These are phyloP conservation scores for Pseudomyrmex flavicornis DNA, from an alignment of 1,140 invertebrate genomes.

Conservation along the genomic window DNA sequence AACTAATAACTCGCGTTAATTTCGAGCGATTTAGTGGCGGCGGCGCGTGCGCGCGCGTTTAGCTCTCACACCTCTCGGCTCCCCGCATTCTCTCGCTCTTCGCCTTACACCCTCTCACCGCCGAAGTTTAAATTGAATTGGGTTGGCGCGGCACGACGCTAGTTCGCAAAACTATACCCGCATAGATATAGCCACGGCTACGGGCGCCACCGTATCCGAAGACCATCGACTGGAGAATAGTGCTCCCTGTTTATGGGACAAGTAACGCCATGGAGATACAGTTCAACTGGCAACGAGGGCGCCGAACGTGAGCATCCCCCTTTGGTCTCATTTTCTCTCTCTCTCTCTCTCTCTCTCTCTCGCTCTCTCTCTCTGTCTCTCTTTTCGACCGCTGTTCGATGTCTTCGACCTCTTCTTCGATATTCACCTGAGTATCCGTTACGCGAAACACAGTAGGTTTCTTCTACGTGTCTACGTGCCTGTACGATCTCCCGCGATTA, in stretches of 20 bases:
- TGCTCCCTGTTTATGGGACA: constrained; percentile 81
- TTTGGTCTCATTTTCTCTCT: not conserved
- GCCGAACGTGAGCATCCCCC: constrained; percentile 65
- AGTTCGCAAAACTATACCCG: constrained; percentile 82
- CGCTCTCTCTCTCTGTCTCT: constrained; percentile 11
- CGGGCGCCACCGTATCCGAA: constrained; percentile 81
- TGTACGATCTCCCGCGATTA: not conserved
- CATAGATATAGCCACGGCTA: constrained; percentile 72
- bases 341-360: constrained; percentile 21
- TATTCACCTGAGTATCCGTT: constrained; percentile 55
- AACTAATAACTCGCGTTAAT: constrained; percentile 86
- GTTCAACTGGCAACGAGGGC: constrained; percentile 79
- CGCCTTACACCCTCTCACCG: constrained; percentile 58
- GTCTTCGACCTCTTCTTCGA: constrained; percentile 62
- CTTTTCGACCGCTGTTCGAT: constrained; percentile 56
- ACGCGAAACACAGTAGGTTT: constrained; percentile 5
- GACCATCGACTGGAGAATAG: constrained; percentile 83
- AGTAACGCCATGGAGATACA: constrained; percentile 82
- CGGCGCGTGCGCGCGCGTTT: constrained; percentile 75
- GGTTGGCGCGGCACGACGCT: constrained; percentile 80
- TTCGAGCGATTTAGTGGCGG: constrained; percentile 83
- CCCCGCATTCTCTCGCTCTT: constrained; percentile 52
- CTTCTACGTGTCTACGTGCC: constrained; percentile 30
- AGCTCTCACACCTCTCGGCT: constrained; percentile 44
- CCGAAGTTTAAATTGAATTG: constrained; percentile 86